Base-by-base conservation (phyloP, 2,797 vertebrate genomes). In the Amazona ochrocephala region DNA sequence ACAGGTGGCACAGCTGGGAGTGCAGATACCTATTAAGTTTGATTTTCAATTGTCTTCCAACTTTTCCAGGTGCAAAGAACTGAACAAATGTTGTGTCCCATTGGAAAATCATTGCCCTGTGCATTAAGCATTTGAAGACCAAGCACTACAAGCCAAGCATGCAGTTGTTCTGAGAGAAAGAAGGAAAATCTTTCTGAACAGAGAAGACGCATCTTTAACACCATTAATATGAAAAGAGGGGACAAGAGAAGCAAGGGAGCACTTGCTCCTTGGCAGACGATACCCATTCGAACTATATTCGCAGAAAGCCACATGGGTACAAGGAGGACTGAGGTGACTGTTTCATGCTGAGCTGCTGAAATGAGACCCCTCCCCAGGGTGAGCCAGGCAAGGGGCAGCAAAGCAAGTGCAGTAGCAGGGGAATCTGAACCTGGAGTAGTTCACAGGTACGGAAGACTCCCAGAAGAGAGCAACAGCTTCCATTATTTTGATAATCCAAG, bases 81-180 rank as follows among this genome's bases (percentile, higher is more conserved):
- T n/a, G 23, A 0, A 0, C 6, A 13, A 60, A 30, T 60, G 30
- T 48, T 73, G 64, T 45, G 51, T 72, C 45, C 53, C 37, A 44
- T 5, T 22, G 48, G 58, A 60, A 45, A 77, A 6, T 74, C 47
- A 30, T 18, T 76, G 23, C 61, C 47, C 30, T 17, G 20, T 14
- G 21, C 39, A 26, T 34, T 10, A 41, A 80, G 21, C 54, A 50
- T 48, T 73, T 65, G 56, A 76, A 93, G 65, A 34, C 5, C 56
- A 80, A 53, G 61, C 7, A 3, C 30, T 39, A 21, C 10, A 29
- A 76, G 47, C 34, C 44, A 73, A 85, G 51, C 32, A 45, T 9
- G 12, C 26, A 53, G 44, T 50, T 45, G 47, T 73, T 50, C 50
- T 2, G 3, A 34, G 18, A 64, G 48, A 65, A 67, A 45, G 26